Evolutionary conservation across 1,140 invertebrate species (phyloP), one percentile per base, ranked within the genome.

Genomic region (Hesperophylax magnus): DNA sequence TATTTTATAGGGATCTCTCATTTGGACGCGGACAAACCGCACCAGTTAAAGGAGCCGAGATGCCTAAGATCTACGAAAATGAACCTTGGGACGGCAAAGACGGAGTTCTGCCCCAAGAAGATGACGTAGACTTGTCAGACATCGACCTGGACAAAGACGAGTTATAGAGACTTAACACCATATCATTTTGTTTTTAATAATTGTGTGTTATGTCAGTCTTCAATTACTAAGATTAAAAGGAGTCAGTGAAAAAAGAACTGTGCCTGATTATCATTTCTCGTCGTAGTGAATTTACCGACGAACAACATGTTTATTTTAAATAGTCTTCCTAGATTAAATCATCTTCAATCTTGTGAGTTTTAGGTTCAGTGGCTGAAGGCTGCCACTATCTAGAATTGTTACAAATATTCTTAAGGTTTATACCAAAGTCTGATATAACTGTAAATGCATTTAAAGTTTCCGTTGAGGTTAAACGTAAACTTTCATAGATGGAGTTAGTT

Each of bases 51-150:
- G 97, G 97, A 18, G 94, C 95, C 4, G 90, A 94, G 85, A 92
- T 99, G 86, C 98, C 98, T 15, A 92, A 93, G 82, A 93, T 99
- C 52, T 85, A 90, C 3, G 90, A 89, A 24, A 92, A 92, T 3
- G 94, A 96, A 67, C 88, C 96, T 0, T 99, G 98, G 98, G 98
- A 99, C 87, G 98, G 98, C 52, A 98, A 99, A 89, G 98, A 99
- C 88, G 98, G 95, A 14, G 94, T 96, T 88, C 90, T 97, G 80
- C 96, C 96, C 27, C 92, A 92, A 54, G 97, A 97, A 89, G 97
- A 99, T 85, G 97, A 98, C 81, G 96, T 98, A 82, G 97, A 98
- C 91, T 92, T 98, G 53, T 97, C 96, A 61, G 97, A 98, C 89
- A 91, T 98, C 56, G 95, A 96, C 81, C 88, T 98, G 18, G 96